Base-by-base conservation (phyloP, 2,113 vertebrate genomes). In the Odobenus rosmarus region DNA sequence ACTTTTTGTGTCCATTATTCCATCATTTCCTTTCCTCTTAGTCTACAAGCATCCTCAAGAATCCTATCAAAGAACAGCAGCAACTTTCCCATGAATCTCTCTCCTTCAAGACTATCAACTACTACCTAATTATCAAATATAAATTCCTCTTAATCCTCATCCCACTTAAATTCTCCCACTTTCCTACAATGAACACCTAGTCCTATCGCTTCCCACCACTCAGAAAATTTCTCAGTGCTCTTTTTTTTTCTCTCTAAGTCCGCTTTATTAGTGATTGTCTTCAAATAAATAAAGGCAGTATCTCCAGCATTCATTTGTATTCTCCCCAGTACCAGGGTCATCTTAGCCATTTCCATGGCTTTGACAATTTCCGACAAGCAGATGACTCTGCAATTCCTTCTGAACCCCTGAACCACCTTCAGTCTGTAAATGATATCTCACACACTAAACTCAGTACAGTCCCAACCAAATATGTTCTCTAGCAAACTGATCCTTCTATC, bases 1-100 rank as follows among this genome's bases (percentile, higher is more conserved):
- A 77, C 69, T 95, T 92, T 96, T 88, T 42, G 85, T 36, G 77
- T 79, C 76, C 79, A 84, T 92, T 95, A 93, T 98, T 93, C 82
- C 93, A 88, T 93, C 57, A 81, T 90, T 62, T 96, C 51, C 76
- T 95, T 95, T 97, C 74, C 57, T 89, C 59, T 95, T 55, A 67
- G 28, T 90, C 93, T 90, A 24, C 79, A 96, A 93, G 79, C 67
- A 74, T 88, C 26, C 55, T 94, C 74, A 83, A 80, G 61, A 57
- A 57, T 59, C 36, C 51, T 62, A 90, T 84, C 92, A 80, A 89
- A 95, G 24, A 69, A 49, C 18, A 84, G 14, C 10, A 51, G 24
- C 21, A 86, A 87, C 42, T 53, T 81, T 81, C 46, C 49, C 16
- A 2, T 51, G 71, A 93, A 31, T 53, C 11, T 90, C 42, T 82